Base-by-base conservation (phyloP, 2,888 invertebrate genomes). In the Crocallis elinguaria region DNA sequence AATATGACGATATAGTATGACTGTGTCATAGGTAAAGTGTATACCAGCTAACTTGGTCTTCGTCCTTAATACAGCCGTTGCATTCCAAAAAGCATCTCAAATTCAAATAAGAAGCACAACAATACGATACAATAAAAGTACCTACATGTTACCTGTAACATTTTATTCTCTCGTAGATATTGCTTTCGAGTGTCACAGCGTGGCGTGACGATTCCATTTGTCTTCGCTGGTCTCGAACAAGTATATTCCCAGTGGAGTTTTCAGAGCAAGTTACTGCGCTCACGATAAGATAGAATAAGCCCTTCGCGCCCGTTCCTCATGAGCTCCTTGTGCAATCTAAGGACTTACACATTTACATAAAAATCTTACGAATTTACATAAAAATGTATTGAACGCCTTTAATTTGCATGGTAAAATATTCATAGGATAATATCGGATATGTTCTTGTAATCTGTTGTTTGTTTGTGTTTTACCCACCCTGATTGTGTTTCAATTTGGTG, bases 281-380 rank as follows among this genome's bases (percentile, higher is more conserved):
- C 65, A 73, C 75, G 86, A 85, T 86, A 85, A 86, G 84, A 84
- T 82, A 85, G 70, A 75, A 78, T 78, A 83, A 84, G 82, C 84
- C 84, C 83, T 82, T 75, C 75, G 77, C 77, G 80, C 79, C 75
- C 78, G 76, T 84, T 80, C 79, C 77, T 84, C 79, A 82, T 77
- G 78, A 77, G 69, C 75, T 73, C 69, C 73, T 74, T 69, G 66
- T 71, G 67, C 62, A 71, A 73, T 75, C 69, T 69, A 65, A 69
- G 68, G 63, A 67, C 62, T 57, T 54, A 57, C 61, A 63, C 66
- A 62, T 66, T 64, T 55, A 59, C 62, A 60, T 62, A 67, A 65
- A 73, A 70, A 70, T 62, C 62, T 57, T 54, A 57, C 61, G 62
- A 66, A 62, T 66, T 64, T 55, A 59, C 62, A 60, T 62, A 67